Conservation (phyloP, 2,888 invertebrate species). For the Anoplius nigerrimus region DNA sequence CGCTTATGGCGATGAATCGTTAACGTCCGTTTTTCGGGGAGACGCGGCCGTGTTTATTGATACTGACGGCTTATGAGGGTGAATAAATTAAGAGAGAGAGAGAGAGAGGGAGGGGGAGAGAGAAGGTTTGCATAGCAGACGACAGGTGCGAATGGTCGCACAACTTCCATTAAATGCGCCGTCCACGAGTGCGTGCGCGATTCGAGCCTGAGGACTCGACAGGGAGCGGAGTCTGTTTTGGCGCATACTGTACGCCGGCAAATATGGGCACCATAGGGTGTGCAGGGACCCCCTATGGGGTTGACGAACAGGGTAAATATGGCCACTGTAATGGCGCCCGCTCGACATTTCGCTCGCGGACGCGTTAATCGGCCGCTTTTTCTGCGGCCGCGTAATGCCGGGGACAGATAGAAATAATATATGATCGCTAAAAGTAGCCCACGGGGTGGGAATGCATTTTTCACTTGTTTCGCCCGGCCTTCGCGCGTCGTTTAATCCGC, state of each 20-base stretch:
- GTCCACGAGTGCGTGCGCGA: neutral
- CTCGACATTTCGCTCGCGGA: slow-evolving; percentile 50
- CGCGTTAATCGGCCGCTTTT: slow-evolving; percentile 24
- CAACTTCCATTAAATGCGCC: too few species aligned
- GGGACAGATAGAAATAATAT: too few species aligned
- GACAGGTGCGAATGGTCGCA: neutral
- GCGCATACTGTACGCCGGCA: slow-evolving; percentile 54
- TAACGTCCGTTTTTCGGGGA: too few species aligned
- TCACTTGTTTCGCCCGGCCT: too few species aligned
- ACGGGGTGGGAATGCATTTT: too few species aligned
- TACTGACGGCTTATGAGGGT: neutral
- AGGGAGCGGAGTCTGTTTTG: slow-evolving; percentile 47
- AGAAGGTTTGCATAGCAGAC: too few species aligned
- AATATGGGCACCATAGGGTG: slow-evolving; percentile 59
- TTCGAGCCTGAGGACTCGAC: neutral
- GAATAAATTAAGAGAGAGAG: neutral
- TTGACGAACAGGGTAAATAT: slow-evolving; percentile 69
- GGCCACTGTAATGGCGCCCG: slow-evolving; percentile 73
- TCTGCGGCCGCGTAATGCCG: too few species aligned
- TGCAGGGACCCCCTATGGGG: slow-evolving; percentile 47
- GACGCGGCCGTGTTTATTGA: neutral
- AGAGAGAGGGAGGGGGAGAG: neutral
- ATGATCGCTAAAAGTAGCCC: too few species aligned
- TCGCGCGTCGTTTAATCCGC: too few species aligned
- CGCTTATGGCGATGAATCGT: too few species aligned